Evolutionary conservation across 1,140 invertebrate genomes (phyloP), one percentile per base, ranked within the genome.

Genomic region (Octopus bimaculoides): DNA sequence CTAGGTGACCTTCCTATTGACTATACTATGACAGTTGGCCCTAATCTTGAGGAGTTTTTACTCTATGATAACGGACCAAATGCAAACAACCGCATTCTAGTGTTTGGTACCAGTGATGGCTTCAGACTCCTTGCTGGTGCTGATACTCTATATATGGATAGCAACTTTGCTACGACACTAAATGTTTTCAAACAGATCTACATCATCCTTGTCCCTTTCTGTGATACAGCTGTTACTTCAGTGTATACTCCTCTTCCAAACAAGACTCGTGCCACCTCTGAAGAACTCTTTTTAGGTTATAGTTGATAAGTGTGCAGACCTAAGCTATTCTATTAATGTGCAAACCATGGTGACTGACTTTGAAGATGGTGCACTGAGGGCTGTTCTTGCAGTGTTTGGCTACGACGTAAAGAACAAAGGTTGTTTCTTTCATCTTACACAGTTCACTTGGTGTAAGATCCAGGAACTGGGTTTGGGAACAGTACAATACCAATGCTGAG

Each of bases 101-200:
- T 82, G 54, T 83, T 80, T 79, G 78, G 76, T 75, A 80, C 79
- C 20, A 26, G 54, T 20, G 69, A 77, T 71, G 76, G 77, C 75
- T 69, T 82, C 52, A 69, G 52, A 75, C 69, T 17, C 54, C 75
- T 84, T 77, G 78, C 80, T 81, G 56, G 10, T 75, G 77, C 74
- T 41, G 66, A 78, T 9, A 84, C 78, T 55, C n/a, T 77, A 17
- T 83, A 81, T 69, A 84, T 83, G 77, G 79, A 80, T 78, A 75
- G 80, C 52, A 84, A 78, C 74, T 82, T 84, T 55, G 54, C 78
- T 73, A 79, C 79, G 54, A 75, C 80, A 54, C 82, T 66, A 79
- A 82, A 79, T 55, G 71, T 82, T 20, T 84, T 78, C 73, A 81
- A 77, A 55, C 82, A 81, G 55, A 9, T 83, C n/a, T 78, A 83